These are phyloP conservation scores for Mesorhabditis spiculigera DNA, from an alignment of 2,888 invertebrate species.

Conservation along the genomic window DNA sequence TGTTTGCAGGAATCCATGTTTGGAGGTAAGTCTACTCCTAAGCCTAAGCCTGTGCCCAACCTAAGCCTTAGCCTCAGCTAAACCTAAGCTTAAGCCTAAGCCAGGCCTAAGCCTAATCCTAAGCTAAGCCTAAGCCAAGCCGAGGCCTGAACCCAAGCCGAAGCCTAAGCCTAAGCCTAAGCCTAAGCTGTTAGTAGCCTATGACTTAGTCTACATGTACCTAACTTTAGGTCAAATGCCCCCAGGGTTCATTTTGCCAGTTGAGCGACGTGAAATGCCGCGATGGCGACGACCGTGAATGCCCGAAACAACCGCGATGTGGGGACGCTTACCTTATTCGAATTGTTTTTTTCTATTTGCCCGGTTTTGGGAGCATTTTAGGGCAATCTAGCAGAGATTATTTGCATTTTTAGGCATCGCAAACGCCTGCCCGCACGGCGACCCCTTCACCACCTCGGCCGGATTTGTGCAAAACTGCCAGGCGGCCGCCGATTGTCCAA, in stretches of 20 bases:
- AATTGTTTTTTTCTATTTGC: not conserved
- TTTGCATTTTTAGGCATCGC: slow-evolving; percentile 27
- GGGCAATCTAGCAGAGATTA: not conserved
- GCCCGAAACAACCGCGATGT: slow-evolving; percentile 51
- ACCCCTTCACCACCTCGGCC: slow-evolving; percentile 28
- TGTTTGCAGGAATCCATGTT: slow-evolving; percentile 47
- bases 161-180: too few species aligned
- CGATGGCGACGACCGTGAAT: slow-evolving; percentile 30
- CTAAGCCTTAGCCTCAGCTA: not conserved
- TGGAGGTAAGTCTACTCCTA: slow-evolving; percentile 15
- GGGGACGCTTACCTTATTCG: slow-evolving; percentile 6
- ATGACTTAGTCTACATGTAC: too few species aligned
- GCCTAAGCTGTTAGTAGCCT: too few species aligned
- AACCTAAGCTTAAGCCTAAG: not conserved
- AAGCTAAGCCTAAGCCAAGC: too few species aligned
- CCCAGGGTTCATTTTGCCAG: slow-evolving; percentile 41
- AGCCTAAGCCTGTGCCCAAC: not conserved
- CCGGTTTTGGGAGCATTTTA: not conserved
- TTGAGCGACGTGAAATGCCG: slow-evolving; percentile 45
- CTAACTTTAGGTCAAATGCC: slow-evolving; percentile 31
- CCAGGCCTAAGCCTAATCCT: too few species aligned
- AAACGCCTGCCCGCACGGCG: slow-evolving; percentile 43
- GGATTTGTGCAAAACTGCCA: slow-evolving; percentile 42
- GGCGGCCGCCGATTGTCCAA: slow-evolving; percentile 32
- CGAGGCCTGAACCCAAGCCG: too few species aligned